Conservation (phyloP, 2,888 invertebrate genomes). For the Stomorhina lunata region DNA sequence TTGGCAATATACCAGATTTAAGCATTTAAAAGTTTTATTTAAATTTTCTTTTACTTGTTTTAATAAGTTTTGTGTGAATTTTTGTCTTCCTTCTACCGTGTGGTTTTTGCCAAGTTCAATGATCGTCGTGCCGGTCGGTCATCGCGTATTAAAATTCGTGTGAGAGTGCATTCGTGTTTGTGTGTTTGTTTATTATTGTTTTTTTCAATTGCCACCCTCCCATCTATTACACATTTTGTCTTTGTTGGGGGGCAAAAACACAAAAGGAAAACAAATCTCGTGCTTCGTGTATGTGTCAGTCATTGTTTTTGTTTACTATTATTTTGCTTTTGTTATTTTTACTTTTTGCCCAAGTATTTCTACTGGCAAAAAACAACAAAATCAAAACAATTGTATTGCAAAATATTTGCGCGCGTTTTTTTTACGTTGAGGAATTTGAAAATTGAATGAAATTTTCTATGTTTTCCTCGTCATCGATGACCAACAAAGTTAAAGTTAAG, state of each 20-base stretch:
- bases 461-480: slow-evolving; percentile 70
- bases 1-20: not conserved
- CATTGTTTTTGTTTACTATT: slow-evolving; percentile 7
- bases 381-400: not conserved
- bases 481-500: slow-evolving; percentile 73
- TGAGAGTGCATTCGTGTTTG: not conserved
- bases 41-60: too few relatives aligned
- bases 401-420: slow-evolving; percentile 9
- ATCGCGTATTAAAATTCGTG: slow-evolving; percentile 45
- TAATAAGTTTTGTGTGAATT: not conserved
- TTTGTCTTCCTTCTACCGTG: not conserved
- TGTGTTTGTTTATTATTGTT: not conserved
- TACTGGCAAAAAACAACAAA: not conserved
- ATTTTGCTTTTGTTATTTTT: not conserved
- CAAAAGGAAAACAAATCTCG: not conserved
- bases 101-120: slow-evolving; percentile 39
- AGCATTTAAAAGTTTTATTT: not conserved
- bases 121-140: slow-evolving; percentile 37
- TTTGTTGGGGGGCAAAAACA: not conserved
- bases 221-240: too few relatives aligned
- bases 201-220: not conserved
- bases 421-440: slow-evolving; percentile 6
- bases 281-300: not conserved
- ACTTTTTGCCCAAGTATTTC: not conserved
- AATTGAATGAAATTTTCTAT: slow-evolving; percentile 68